Percentiles rank a stretch among this genome's conserved stretches.
These are phyloP conservation scores for Mycteria americana DNA, from an alignment of 2,797 vertebrate species.

Conservation along the genomic window DNA sequence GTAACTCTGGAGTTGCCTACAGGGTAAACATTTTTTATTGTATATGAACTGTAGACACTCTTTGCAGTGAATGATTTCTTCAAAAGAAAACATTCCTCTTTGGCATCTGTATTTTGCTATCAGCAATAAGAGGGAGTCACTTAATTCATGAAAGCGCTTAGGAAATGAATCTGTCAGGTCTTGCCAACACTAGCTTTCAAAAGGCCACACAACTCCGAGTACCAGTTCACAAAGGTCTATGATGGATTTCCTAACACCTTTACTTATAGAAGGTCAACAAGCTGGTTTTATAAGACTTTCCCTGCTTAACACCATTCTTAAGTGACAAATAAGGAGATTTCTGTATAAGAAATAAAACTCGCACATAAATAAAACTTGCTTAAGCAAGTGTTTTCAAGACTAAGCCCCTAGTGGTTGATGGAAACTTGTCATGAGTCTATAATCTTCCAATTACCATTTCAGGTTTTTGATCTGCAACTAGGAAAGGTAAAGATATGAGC, in stretches of 20 bases:
- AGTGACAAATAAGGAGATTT: background rate
- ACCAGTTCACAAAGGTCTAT: background rate
- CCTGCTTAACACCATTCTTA: background rate
- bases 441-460: background rate
- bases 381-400: background rate
- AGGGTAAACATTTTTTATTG: background rate
- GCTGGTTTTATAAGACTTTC: background rate
- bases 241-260: background rate
- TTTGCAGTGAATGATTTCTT: background rate
- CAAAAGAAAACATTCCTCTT: background rate
- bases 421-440: background rate
- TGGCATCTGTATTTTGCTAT: background rate
- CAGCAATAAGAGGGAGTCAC: background rate
- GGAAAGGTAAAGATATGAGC: background rate
- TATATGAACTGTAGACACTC: background rate
- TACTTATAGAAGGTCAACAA: background rate
- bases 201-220: background rate
- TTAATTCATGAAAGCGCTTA: background rate
- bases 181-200: background rate
- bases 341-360: background rate
- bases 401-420: background rate
- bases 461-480: background rate
- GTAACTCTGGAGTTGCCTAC: background rate
- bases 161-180: background rate
- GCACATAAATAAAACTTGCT: background rate